Evolutionary conservation across 2,797 vertebrate genomes (phyloP), one percentile per base, ranked within the genome.

Genomic region (Darevskia mixta): DNA sequence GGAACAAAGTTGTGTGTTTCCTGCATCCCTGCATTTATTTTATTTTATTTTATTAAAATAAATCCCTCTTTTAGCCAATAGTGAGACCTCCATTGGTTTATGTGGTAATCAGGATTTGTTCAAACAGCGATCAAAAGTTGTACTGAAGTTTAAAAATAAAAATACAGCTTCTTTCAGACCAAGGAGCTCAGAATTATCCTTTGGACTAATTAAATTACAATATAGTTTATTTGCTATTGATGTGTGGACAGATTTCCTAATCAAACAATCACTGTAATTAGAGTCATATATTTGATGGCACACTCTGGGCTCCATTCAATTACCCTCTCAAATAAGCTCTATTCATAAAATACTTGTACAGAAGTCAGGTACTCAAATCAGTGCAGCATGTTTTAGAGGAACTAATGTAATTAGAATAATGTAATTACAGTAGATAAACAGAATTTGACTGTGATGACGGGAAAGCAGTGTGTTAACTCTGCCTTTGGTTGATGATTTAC

Each of bases 321-420:
- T 6, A 77, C 1, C 78, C 82, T 80, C 76, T 72, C 41, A 90
- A 90, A 85, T 85, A 81, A 85, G 83, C 71, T 79, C 90, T 71
- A 49, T 85, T 81, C 87, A 89, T 84, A 76, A 80, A 76, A 69
- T 89, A 25, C 82, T 87, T 93, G 38, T 75, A 41, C 64, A 85
- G 89, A 61, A 81, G 83, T 80, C 71, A 86, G 58, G 67, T 35
- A 9, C 13, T 38, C 38, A n/a, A 79, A 3, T 88, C 49, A 79
- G 0, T 83, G 58, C 71, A 86, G 27, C 80, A 55, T 67, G 86
- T 89, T 88, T 92, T 80, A 88, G 82, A 89, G 35, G 66, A 88
- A 86, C 41, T 79, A 64, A 2, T 81, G 9, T 13, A 58, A 89
- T 88, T 93, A 82, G 6, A 72, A 64, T 79, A 85, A 35, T 90